Evolutionary conservation across 1,140 invertebrate genomes (phyloP).

Genomic region (Propsilocerus akamusi): DNA sequence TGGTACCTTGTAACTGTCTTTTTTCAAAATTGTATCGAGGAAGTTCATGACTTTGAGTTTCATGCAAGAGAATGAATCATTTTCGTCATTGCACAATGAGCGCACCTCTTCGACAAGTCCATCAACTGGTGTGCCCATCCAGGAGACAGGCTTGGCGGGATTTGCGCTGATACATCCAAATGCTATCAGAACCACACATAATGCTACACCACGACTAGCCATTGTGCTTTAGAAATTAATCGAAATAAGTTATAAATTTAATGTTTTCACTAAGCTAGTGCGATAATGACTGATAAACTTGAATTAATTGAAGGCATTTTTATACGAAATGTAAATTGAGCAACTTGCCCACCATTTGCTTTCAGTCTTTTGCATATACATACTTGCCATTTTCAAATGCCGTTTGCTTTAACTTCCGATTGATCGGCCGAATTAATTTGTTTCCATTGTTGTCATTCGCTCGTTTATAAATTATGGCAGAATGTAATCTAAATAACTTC

Average conservation of each 20-base stretch:
- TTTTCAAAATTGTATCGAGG: slow-evolving; percentile 54
- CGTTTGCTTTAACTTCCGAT: not conserved
- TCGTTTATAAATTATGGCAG: no score
- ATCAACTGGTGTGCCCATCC: slow-evolving; percentile 48
- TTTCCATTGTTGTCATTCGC: no score
- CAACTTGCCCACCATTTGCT: not conserved
- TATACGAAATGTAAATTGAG: not conserved
- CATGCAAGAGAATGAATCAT: slow-evolving; percentile 60
- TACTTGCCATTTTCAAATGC: not conserved
- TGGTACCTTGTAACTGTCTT: slow-evolving; percentile 52
- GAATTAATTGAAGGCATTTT: not conserved
- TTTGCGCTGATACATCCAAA: slow-evolving; percentile 32
- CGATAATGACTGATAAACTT: slow-evolving; percentile 2
- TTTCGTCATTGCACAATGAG: slow-evolving; percentile 44
- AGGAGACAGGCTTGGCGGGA: slow-evolving; percentile 40
- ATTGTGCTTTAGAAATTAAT: not conserved
- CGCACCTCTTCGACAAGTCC: slow-evolving; percentile 52
- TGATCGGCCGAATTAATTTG: no score
- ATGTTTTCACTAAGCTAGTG: not conserved
- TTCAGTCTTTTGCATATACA: not conserved
- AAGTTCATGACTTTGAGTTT: slow-evolving; percentile 61
- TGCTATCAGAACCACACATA: slow-evolving; percentile 22
- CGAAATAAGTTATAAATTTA: not conserved
- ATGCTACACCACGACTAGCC: slow-evolving; percentile 4
- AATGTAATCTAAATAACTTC: no score